Conservation (phyloP, 2,113 vertebrate genomes). For the Gnathonemus longibarbis region DNA sequence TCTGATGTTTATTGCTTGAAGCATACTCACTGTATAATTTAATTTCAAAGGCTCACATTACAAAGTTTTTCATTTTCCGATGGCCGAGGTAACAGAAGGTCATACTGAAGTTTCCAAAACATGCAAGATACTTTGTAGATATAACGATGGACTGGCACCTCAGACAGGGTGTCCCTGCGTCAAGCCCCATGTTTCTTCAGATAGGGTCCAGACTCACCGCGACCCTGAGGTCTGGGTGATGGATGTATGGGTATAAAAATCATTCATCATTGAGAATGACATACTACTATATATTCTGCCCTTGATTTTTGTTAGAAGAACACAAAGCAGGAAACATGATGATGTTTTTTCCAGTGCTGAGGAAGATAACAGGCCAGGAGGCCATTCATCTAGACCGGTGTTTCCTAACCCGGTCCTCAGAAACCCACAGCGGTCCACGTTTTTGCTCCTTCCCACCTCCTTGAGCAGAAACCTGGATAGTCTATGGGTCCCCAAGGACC, state of each 20-base stretch:
- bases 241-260: not conserved
- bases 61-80: not conserved
- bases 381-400: not conserved
- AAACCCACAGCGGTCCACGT: not conserved
- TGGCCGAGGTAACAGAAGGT: not conserved
- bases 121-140: not conserved
- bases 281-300: not conserved
- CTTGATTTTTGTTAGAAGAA: not conserved
- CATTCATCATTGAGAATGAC: not conserved
- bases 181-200: not conserved
- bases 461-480: not conserved
- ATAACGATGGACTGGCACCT: not conserved
- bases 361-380: not conserved
- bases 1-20: not conserved
- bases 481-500: not conserved
- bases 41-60: not conserved
- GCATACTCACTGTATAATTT: not conserved
- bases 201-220: not conserved
- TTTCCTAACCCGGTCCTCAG: not conserved
- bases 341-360: not conserved
- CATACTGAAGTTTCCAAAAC: not conserved
- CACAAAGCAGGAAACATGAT: not conserved
- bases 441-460: not conserved
- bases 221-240: not conserved
- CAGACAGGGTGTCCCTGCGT: not conserved